phyloP scores from a whole-genome alignment of 1,140 invertebrate species.

The Melitaea cinxia region DNA sequence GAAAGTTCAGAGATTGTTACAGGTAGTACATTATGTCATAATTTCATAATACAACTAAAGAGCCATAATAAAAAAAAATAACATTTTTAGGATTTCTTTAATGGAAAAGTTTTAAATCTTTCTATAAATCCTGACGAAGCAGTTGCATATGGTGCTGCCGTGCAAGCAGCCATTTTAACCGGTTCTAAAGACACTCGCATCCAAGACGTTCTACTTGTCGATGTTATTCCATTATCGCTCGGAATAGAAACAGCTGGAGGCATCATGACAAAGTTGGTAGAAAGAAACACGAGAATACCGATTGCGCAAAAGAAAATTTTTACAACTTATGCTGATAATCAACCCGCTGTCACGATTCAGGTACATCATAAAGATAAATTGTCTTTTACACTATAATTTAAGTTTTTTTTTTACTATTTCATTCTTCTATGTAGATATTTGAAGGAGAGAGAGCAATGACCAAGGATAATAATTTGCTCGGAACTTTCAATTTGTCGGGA shows the following conservation, averaged over 20 bases:
- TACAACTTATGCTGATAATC: conserved; percentile 85
- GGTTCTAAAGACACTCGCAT: conserved; percentile 87
- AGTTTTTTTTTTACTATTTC: neutral
- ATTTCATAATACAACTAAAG: neutral
- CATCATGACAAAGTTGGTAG: conserved; percentile 85
- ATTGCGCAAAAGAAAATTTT: conserved; percentile 86
- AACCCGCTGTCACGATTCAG: conserved; percentile 90
- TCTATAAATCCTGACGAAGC: conserved; percentile 92
- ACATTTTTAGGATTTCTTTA: conserved; percentile 83
- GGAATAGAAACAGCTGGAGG: conserved; percentile 88
- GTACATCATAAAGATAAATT: conserved; percentile 64
- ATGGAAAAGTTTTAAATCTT: conserved; percentile 85
- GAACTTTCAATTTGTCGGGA: conserved; percentile 89
- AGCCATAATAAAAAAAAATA: neutral
- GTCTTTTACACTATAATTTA: neutral
- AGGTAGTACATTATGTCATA: conserved; percentile 43
- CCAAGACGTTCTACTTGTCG: conserved; percentile 89
- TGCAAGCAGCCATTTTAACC: conserved; percentile 89
- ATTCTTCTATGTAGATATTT: conserved; percentile 82
- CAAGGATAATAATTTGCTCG: conserved; percentile 90
- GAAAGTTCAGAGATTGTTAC: conserved; percentile 85
- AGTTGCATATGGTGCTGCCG: conserved; percentile 87
- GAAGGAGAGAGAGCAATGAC: conserved; percentile 93
- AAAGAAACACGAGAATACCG: conserved; percentile 87
- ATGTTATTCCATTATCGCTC: conserved; percentile 87